Evolutionary conservation across 2,888 invertebrate species (phyloP), one percentile per base, ranked within the genome.

Genomic region (Troglohyphantes excavatus): DNA sequence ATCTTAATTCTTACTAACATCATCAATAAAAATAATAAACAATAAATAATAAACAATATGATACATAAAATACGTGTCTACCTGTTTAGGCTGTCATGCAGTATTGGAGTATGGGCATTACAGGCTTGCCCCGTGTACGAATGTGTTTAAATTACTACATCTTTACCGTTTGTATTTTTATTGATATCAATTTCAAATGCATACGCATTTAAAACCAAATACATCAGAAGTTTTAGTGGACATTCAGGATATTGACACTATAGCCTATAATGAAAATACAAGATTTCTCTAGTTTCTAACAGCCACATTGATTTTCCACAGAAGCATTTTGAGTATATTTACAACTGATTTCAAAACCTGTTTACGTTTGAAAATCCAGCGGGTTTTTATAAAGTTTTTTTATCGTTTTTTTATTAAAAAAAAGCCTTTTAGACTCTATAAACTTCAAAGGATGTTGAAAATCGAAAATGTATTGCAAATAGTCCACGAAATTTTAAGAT

Each of bases 251-350:
- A 33, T 3, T n/a, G n/a, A n/a, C 21, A n/a, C 78, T 78, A 67
- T 29, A 46, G 3, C n/a, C 67, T 67, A 81, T 46, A 29, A 68
- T 68, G 65, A 78, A 78, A 61, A 46, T 65, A 81, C 33, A 63
- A 67, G 81, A 88, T 46, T 43, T 13, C 39, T 11, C 86, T 87
- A 87, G 46, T 53, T 73, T 29, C 87, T 88, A 88, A 33, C 65
- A 73, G 81, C 81, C 68, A 87, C 79, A 73, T 33, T 75, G n/a
- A 61, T 43, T 81, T 59, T 67, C 29, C 81, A 88, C 87, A 88
- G 87, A 81, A 88, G 87, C 87, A 59, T 23, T 88, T 73, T 27
- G 65, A 59, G 13, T 73, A 67, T 67, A 81, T 88, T 73, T 88
- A 88, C 87, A 88, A 53, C 61, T 67, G 67, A 81, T 72, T 72